These are phyloP conservation scores for Engraulis encrasicolus DNA, from an alignment of 2,113 vertebrate species.

Conservation along the genomic window DNA sequence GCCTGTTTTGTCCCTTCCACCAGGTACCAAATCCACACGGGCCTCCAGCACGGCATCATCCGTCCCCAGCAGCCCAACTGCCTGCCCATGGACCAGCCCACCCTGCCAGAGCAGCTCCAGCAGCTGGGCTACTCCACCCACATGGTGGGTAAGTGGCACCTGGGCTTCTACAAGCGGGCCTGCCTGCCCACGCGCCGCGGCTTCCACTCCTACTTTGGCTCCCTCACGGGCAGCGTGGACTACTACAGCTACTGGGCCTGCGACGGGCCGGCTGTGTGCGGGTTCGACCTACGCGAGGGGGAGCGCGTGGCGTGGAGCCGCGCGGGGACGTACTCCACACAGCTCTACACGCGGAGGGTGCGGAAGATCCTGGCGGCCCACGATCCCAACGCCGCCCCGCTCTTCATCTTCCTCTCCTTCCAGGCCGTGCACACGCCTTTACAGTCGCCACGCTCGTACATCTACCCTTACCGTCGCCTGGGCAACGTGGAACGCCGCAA, in stretches of 20 bases:
- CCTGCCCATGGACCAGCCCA: slow-evolving; percentile 89
- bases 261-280: slow-evolving; percentile 86
- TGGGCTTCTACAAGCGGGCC: slow-evolving; percentile 96
- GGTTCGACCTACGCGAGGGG: slow-evolving; percentile 92
- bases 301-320: slow-evolving; percentile 90
- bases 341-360: slow-evolving; percentile 89
- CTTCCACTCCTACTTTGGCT: slow-evolving; percentile 94
- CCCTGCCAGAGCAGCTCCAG: slow-evolving; percentile 92
- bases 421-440: slow-evolving; percentile 94
- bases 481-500: slow-evolving; percentile 89
- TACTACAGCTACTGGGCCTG: slow-evolving; percentile 96
- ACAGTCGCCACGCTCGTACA: slow-evolving; percentile 91
- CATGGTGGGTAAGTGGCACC: slow-evolving; percentile 99
- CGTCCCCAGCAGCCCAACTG: slow-evolving; percentile 95
- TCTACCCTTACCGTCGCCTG: slow-evolving; percentile 88
- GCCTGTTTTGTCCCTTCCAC: background rate
- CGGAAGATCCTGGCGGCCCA: slow-evolving; percentile 89
- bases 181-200: slow-evolving; percentile 93
- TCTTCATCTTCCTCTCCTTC: slow-evolving; percentile 96
- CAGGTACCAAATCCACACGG: slow-evolving; percentile 98
- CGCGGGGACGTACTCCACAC: slow-evolving; percentile 91
- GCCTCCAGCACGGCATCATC: slow-evolving; percentile 97
- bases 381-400: slow-evolving; percentile 80
- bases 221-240: slow-evolving; percentile 92
- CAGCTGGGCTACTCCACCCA: slow-evolving; percentile 93